Percentiles rank a stretch among this genome's conserved stretches.
These are phyloP conservation scores for Apeira syringaria DNA, from an alignment of 2,888 invertebrate species.

Conservation along the genomic window DNA sequence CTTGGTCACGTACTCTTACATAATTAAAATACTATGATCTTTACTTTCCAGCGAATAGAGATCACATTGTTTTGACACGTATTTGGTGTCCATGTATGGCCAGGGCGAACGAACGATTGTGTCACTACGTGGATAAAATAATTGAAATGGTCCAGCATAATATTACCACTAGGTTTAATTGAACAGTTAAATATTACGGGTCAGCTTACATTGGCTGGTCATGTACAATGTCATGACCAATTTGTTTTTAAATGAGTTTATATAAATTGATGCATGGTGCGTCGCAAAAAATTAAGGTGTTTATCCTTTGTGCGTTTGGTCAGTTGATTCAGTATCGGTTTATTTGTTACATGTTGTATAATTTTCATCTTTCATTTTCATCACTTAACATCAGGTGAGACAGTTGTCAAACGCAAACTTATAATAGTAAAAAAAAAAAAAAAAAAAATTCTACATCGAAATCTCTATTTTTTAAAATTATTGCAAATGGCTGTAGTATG, in stretches of 20 bases:
- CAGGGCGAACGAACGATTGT: conserved; percentile 64
- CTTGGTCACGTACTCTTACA: conserved; percentile 40
- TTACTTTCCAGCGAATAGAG: no score
- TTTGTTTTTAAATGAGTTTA: conserved; percentile 48
- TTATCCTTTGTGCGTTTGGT: conserved; percentile 9
- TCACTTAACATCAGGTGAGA: no score
- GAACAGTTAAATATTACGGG: conserved; percentile 21
- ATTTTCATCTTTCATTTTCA: no score
- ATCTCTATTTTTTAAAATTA: no score
- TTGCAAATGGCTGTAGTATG: no score
- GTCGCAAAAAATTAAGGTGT: conserved; percentile 17
- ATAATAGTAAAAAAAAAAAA: no score
- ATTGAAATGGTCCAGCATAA: conserved; percentile 38
- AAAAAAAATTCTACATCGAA: no score
- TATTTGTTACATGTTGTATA: conserved; percentile 8
- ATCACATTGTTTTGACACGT: conserved; percentile 23
- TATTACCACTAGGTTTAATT: conserved; percentile 30
- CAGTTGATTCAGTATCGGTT: conserved; percentile 1
- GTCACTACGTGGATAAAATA: conserved; percentile 57
- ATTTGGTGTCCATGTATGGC: conserved; percentile 34
- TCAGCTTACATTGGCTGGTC: conserved; percentile 32
- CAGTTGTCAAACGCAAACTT: no score
- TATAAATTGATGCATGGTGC: conserved; percentile 17
- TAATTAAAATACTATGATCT: no score
- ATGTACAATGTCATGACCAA: conserved; percentile 48